phyloP scores from a whole-genome alignment of 2,113 vertebrate species.

The Psephotus haematonotus region DNA sequence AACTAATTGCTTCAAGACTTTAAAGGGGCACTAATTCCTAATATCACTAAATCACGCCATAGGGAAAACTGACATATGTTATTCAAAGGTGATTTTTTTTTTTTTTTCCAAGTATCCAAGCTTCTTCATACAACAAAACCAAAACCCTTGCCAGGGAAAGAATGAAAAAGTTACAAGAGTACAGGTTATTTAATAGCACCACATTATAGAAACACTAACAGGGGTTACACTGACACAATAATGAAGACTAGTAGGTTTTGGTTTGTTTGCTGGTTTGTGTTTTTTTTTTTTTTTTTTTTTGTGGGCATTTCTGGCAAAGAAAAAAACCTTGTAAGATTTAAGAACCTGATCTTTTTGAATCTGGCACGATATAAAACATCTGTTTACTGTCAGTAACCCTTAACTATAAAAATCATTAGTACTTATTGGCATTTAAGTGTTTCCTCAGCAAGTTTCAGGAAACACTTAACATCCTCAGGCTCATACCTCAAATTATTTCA shows the following conservation, averaged over 20 bases:
- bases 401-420: neutral
- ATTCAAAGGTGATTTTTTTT: conserved; percentile 13
- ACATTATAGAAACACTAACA: neutral
- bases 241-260: neutral
- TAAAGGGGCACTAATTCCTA: conserved; percentile 9
- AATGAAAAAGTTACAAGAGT: conserved; percentile 48
- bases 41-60: neutral
- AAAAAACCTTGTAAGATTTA: neutral
- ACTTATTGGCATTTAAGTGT: neutral
- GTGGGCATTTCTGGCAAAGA: neutral
- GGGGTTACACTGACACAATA: neutral
- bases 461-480: neutral
- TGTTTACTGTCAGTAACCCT: neutral
- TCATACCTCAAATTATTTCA: neutral
- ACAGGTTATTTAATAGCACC: neutral
- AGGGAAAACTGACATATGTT: conserved; percentile 1
- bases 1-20: neutral
- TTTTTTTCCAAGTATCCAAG: neutral
- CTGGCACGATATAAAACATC: neutral
- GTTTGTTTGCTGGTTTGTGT: too few species aligned
- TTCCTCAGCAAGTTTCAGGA: neutral
- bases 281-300: too few species aligned
- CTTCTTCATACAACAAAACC: neutral
- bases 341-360: neutral
- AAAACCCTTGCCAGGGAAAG: neutral